These are phyloP conservation scores for Hirundo rustica DNA, from an alignment of 2,797 vertebrate genomes.

Conservation along the genomic window DNA sequence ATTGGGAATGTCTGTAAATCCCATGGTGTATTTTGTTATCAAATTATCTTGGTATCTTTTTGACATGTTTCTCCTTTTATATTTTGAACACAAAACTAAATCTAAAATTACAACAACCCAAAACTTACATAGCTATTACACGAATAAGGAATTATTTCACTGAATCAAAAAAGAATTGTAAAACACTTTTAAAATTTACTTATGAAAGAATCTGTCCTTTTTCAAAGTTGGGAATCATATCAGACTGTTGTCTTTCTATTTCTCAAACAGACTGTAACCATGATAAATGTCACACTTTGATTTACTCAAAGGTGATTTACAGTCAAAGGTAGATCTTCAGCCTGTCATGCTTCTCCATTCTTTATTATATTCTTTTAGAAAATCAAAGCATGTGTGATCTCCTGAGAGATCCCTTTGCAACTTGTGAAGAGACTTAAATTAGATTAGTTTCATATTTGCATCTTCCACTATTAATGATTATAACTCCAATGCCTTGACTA, in stretches of 20 bases:
- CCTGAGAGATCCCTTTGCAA: neutral
- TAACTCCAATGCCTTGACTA: neutral
- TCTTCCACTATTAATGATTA: conserved; percentile 10
- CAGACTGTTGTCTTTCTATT: neutral
- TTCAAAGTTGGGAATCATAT: neutral
- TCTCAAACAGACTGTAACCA: neutral
- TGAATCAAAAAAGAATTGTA: neutral
- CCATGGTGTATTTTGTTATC: neutral
- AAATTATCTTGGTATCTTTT: neutral
- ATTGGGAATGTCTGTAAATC: neutral
- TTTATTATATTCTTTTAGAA: conserved; percentile 8
- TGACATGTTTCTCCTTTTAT: neutral
- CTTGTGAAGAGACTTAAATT: neutral
- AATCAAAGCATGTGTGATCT: neutral
- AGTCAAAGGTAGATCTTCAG: neutral
- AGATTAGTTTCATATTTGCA: neutral
- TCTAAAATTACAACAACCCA: neutral
- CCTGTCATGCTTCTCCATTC: neutral
- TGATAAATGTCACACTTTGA: neutral
- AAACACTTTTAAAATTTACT: neutral
- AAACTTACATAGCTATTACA: neutral
- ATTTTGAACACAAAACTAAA: neutral
- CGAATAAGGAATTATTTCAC: neutral
- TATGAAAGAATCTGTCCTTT: neutral
- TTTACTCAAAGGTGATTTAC: neutral